Conservation (phyloP, 2,797 vertebrate species). For the Avahi laniger region DNA sequence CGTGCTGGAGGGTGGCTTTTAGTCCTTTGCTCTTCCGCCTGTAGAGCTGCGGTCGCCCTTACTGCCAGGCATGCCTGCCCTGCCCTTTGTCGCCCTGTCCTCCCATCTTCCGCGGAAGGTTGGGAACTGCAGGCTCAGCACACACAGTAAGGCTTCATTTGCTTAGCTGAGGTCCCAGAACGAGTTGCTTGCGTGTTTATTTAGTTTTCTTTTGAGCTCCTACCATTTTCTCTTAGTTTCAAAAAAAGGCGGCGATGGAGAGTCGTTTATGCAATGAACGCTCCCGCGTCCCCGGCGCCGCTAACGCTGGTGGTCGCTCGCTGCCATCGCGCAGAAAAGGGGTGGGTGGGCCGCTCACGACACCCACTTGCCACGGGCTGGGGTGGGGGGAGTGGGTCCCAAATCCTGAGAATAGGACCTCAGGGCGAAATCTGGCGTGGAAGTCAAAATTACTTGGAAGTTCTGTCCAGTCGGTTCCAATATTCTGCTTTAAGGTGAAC, state of each 20-base stretch:
- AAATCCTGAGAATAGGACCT: background rate
- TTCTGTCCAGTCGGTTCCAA: background rate
- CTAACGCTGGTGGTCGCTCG: conserved; percentile 28
- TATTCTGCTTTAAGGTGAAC: conserved; percentile 10
- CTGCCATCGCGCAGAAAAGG: conserved; percentile 17
- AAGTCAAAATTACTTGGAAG: conserved; percentile 4
- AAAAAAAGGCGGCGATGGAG: background rate
- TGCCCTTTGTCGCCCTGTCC: conserved; percentile 38
- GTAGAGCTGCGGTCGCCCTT: background rate
- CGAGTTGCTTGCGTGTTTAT: conserved; percentile 16
- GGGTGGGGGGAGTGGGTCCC: background rate
- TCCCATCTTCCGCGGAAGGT: conserved; percentile 56
- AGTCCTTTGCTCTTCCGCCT: background rate
- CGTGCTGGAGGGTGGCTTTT: background rate
- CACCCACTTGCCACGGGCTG: conserved; percentile 3
- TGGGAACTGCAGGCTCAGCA: conserved; percentile 59
- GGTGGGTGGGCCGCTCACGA: background rate
- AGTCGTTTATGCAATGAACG: background rate
- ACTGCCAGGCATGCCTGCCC: background rate
- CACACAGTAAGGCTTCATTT: conserved; percentile 55
- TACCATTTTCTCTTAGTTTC: conserved; percentile 69
- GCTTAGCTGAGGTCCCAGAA: conserved; percentile 40
- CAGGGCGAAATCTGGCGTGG: background rate
- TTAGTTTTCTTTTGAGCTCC: conserved; percentile 40
- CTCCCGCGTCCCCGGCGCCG: background rate